Conservation (phyloP, 2,797 vertebrate species). For the Ataeniobius toweri region DNA sequence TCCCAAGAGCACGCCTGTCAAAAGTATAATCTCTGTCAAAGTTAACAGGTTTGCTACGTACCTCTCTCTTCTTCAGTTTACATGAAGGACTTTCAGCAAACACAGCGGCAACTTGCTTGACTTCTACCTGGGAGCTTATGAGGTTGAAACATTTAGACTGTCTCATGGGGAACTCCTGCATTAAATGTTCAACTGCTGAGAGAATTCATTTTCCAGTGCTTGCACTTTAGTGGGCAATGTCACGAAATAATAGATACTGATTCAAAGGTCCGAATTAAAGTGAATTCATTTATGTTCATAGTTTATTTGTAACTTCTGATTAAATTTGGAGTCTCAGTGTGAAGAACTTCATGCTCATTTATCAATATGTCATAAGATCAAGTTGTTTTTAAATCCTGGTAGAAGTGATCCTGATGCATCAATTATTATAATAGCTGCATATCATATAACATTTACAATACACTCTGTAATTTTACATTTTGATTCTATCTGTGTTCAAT, state of each 20-base stretch:
- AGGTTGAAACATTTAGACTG: not conserved
- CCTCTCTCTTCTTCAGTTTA: not conserved
- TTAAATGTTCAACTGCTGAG: not conserved
- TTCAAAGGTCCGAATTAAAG: not conserved
- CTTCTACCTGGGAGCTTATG: not conserved
- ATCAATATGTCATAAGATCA: not conserved
- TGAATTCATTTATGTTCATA: not conserved
- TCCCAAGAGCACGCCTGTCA: constrained; percentile 59
- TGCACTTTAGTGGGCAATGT: not conserved
- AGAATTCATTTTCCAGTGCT: not conserved
- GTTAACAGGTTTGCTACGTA: constrained; percentile 45
- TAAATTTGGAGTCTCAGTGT: not conserved
- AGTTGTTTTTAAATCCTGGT: not conserved
- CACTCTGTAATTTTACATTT: no score
- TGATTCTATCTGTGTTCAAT: no score
- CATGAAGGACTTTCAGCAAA: not conserved
- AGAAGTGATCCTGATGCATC: not conserved
- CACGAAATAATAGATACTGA: not conserved
- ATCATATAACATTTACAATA: not conserved
- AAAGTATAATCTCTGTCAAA: constrained; percentile 56
- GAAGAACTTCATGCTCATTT: not conserved
- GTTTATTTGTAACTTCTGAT: not conserved
- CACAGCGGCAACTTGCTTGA: not conserved
- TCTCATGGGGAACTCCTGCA: not conserved
- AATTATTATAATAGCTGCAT: not conserved